These are phyloP conservation scores for Halcyon chelicuti DNA, from an alignment of 2,797 vertebrate genomes.

Conservation along the genomic window DNA sequence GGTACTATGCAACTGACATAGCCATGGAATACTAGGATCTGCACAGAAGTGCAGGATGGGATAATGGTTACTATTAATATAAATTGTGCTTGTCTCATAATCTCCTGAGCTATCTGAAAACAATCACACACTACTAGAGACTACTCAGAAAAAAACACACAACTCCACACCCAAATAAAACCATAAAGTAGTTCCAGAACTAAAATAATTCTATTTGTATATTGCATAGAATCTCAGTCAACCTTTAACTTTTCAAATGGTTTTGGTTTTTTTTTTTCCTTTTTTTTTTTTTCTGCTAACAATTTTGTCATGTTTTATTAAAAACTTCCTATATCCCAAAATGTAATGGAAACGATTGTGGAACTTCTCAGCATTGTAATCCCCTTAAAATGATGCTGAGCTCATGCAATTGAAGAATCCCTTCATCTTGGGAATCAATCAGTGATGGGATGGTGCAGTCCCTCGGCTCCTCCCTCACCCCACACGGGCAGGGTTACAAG, in stretches of 20 bases:
- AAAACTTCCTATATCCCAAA: neutral
- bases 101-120: neutral
- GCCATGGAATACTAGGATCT: neutral
- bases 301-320: neutral
- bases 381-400: neutral
- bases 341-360: neutral
- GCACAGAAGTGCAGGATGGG: neutral
- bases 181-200: neutral
- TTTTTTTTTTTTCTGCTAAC: neutral
- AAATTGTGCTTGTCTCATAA: neutral
- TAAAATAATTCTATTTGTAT: neutral
- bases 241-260: neutral
- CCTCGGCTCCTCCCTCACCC: neutral
- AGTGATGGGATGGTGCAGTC: neutral
- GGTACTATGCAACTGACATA: neutral
- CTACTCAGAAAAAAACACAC: neutral
- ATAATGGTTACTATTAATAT: accelerated
- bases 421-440: neutral
- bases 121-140: neutral
- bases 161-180: neutral
- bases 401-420: neutral
- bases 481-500: neutral
- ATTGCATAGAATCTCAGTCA: neutral
- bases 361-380: neutral
- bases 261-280: too few relatives aligned